phyloP scores from a whole-genome alignment of 2,888 invertebrate species.

The Clepsis dumicolana region DNA sequence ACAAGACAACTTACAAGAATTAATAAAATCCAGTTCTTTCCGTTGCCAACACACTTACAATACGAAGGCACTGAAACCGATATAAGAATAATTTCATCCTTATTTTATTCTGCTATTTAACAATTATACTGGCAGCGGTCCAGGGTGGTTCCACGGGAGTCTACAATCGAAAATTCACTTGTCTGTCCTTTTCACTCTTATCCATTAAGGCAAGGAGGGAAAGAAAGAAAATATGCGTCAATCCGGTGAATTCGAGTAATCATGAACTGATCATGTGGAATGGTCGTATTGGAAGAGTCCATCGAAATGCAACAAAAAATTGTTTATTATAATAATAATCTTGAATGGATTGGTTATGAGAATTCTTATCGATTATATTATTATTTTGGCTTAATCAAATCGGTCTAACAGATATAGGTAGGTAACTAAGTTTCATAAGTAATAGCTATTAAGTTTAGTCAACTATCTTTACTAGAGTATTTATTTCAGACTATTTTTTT shows the following conservation, averaged over 20 bases:
- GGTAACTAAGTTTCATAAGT: no score
- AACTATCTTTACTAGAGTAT: no score
- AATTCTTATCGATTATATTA: background rate
- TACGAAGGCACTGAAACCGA: slow-evolving; percentile 5
- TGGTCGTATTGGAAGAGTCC: background rate
- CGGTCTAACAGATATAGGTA: background rate
- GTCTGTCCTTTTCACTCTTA: slow-evolving; percentile 8
- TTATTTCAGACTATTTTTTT: no score
- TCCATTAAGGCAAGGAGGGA: background rate
- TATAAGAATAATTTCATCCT: slow-evolving; percentile 10
- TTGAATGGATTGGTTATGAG: background rate
- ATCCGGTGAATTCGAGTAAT: background rate
- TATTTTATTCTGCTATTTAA: slow-evolving; percentile 20
- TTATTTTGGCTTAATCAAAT: background rate
- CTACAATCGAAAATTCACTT: background rate
- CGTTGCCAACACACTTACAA: background rate
- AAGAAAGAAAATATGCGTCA: background rate
- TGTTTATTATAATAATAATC: background rate
- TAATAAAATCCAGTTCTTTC: background rate
- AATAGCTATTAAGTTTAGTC: no score
- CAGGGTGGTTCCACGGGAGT: background rate
- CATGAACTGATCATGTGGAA: background rate
- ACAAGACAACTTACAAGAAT: background rate
- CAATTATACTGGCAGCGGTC: slow-evolving; percentile 18
- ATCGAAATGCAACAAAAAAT: background rate